Conservation (phyloP, 2,113 vertebrate genomes). For the Bambusicola thoracicus region DNA sequence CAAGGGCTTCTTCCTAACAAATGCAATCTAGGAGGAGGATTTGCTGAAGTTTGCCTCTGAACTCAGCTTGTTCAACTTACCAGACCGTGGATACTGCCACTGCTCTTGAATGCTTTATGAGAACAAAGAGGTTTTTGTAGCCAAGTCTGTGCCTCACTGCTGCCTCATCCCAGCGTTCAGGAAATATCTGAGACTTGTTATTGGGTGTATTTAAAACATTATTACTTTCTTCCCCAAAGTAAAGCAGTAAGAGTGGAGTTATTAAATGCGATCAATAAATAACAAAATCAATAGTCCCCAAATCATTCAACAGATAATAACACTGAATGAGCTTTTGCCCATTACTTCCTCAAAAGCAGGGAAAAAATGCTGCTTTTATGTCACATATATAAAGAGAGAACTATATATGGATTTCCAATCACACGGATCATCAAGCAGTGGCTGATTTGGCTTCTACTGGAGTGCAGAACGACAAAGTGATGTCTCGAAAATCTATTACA, state of each 20-base stretch:
- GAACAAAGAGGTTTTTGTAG: neutral
- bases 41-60: neutral
- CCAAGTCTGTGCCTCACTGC: neutral
- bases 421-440: neutral
- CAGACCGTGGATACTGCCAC: neutral
- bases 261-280: neutral
- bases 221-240: neutral
- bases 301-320: neutral
- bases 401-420: neutral
- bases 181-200: neutral
- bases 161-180: neutral
- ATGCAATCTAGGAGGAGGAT: rapidly evolving
- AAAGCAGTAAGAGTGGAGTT: neutral
- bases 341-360: neutral
- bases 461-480: neutral
- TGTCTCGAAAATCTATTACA: neutral
- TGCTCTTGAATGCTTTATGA: neutral
- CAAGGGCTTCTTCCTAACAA: neutral
- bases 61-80: neutral
- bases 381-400: neutral
- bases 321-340: neutral
- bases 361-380: neutral
- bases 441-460: neutral
- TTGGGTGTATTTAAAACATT: rapidly evolving
- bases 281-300: neutral